A percentile compares a stretch with the other conserved stretches of the same genome.
Conservation (phyloP, 2,113 vertebrate species). For the Corapipo altera region DNA sequence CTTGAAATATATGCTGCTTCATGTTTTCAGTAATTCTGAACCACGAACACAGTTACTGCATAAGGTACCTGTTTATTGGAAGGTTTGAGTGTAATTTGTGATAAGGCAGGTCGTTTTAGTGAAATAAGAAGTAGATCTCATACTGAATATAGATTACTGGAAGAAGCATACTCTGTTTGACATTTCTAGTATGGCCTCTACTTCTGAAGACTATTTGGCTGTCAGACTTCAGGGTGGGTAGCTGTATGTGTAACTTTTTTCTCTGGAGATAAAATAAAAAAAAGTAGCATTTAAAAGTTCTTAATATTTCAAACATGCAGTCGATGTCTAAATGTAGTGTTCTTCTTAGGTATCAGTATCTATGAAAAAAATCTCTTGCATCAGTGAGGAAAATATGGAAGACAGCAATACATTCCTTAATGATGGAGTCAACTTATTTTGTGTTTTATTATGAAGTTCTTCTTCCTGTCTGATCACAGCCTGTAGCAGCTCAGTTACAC, state of each 20-base stretch:
- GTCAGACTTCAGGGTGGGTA: background rate
- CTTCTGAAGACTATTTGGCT: background rate
- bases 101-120: background rate
- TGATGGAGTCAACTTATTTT: background rate
- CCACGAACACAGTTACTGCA: background rate
- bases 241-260: background rate
- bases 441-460: constrained; percentile 1
- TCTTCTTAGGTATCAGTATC: background rate
- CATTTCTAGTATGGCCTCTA: background rate
- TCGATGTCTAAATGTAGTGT: fast-evolving
- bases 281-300: background rate
- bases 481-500: background rate
- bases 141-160: background rate
- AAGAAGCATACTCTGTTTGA: background rate
- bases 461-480: background rate
- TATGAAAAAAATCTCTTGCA: background rate
- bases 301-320: background rate
- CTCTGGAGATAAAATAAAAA: background rate
- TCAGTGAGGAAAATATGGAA: background rate
- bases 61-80: background rate
- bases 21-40: background rate
- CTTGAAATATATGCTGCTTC: background rate
- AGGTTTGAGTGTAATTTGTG: background rate
- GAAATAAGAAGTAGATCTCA: background rate
- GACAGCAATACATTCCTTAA: background rate